These are phyloP conservation scores for Pyrrhosoma nymphula DNA, from an alignment of 2,888 invertebrate species.

Conservation along the genomic window DNA sequence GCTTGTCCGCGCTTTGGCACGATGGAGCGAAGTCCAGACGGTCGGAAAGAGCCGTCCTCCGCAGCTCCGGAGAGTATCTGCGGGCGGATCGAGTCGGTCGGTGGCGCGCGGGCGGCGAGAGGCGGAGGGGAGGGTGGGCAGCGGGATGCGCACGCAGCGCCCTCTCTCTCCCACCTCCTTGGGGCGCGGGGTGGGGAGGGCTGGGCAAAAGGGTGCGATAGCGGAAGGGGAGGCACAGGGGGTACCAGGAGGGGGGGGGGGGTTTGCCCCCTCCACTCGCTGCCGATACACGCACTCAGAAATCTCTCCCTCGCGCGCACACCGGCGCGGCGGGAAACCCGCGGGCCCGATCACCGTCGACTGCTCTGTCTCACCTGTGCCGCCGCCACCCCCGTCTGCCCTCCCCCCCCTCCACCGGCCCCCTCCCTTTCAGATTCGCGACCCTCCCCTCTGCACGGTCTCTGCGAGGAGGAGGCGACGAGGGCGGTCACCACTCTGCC, in stretches of 20 bases:
- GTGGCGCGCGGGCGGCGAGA: neutral
- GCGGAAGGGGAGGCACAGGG: neutral
- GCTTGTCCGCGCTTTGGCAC: neutral
- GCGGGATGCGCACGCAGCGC: slow-evolving; percentile 61
- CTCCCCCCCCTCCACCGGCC: too few species aligned
- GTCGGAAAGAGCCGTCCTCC: slow-evolving; percentile 43
- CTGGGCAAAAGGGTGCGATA: neutral
- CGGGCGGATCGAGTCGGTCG: neutral
- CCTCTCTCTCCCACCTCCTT: neutral
- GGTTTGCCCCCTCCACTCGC: neutral
- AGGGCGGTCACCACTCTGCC: neutral
- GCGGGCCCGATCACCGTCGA: neutral
- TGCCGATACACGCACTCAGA: neutral
- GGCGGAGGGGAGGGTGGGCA: neutral
- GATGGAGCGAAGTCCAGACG: neutral
- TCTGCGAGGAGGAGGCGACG: neutral
- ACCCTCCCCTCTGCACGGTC: neutral
- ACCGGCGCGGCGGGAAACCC: slow-evolving; percentile 43
- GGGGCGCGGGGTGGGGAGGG: neutral
- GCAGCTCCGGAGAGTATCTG: slow-evolving; percentile 63
- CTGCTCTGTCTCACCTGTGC: neutral
- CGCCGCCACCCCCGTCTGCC: neutral
- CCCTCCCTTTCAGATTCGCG: neutral
- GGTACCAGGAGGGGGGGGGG: neutral
- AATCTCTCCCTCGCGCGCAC: neutral